Conservation (phyloP, 2,113 vertebrate genomes). For the Pachycephala philippinensis region DNA sequence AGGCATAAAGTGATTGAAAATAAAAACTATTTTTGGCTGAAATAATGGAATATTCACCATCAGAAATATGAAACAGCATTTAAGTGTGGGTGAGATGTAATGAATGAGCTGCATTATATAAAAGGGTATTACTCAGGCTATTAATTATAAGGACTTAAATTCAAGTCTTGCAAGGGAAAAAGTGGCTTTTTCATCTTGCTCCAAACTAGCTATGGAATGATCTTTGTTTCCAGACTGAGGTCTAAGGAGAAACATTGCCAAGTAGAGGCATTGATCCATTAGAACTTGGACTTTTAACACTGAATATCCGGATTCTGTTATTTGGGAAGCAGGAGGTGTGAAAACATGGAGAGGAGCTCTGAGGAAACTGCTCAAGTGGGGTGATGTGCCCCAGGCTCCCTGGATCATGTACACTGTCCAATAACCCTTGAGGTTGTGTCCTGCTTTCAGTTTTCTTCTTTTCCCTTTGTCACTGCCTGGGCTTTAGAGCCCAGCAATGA, state of each 20-base stretch:
- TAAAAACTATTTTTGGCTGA: conserved; percentile 11
- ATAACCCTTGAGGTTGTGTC: not conserved
- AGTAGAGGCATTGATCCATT: not conserved
- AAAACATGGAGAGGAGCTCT: accelerated
- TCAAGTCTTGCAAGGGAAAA: not conserved
- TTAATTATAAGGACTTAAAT: not conserved
- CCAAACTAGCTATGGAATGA: not conserved
- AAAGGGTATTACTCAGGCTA: not conserved
- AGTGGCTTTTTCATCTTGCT: not conserved
- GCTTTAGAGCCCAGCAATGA: not conserved
- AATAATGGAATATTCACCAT: conserved; percentile 19
- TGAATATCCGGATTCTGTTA: accelerated
- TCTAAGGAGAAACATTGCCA: not conserved
- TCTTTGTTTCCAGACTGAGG: not conserved
- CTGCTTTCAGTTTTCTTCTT: not conserved
- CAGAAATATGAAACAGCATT: conserved; percentile 13
- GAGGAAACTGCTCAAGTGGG: not conserved
- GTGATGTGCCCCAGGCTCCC: not conserved
- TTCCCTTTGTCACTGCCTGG: not conserved
- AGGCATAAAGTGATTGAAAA: conserved; percentile 1
- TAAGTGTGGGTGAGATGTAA: conserved; percentile 14
- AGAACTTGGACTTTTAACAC: accelerated
- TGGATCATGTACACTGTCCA: not conserved
- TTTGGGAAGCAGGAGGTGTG: not conserved
- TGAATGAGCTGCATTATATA: conserved; percentile 21